phyloP scores from a whole-genome alignment of 53 echinoderm and acorn worm genomes.

The Actinopyga echinites region DNA sequence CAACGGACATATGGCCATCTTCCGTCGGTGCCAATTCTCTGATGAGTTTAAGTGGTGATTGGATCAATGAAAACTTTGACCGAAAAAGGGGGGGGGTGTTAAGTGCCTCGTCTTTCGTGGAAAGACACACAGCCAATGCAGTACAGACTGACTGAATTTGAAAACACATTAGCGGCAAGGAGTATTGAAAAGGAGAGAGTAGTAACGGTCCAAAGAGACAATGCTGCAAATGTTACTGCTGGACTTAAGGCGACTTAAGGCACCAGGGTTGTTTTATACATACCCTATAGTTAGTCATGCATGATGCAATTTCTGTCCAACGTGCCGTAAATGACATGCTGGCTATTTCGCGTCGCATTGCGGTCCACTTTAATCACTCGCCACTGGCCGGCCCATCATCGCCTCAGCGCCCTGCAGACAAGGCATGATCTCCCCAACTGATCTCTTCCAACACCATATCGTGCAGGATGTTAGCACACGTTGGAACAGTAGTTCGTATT shows the following conservation, averaged over 20 bases:
- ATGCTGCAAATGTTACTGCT: slow-evolving; percentile 16
- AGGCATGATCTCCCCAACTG: background rate
- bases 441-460: background rate
- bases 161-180: slow-evolving; percentile 34
- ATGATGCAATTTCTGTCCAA: slow-evolving; percentile 15
- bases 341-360: background rate
- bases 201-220: slow-evolving; percentile 37
- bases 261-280: slow-evolving; percentile 43
- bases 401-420: background rate
- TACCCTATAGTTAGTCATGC: slow-evolving; percentile 18
- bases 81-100: slow-evolving; percentile 17
- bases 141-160: slow-evolving; percentile 8
- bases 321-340: slow-evolving; percentile 28
- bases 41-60: slow-evolving; percentile 19
- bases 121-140: slow-evolving; percentile 32
- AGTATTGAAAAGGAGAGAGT: slow-evolving; percentile 4
- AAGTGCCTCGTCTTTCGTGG: slow-evolving; percentile 24
- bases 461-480: slow-evolving; percentile 21
- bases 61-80: slow-evolving; percentile 22
- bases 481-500: slow-evolving; percentile 27
- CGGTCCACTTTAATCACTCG: slow-evolving; percentile 35
- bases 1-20: slow-evolving; percentile 48
- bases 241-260: background rate
- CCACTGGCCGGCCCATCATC: background rate
- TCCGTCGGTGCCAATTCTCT: slow-evolving; percentile 4